Base-by-base conservation (phyloP, 1,140 invertebrate genomes). In the Pseudomyrmex flavicornis region DNA sequence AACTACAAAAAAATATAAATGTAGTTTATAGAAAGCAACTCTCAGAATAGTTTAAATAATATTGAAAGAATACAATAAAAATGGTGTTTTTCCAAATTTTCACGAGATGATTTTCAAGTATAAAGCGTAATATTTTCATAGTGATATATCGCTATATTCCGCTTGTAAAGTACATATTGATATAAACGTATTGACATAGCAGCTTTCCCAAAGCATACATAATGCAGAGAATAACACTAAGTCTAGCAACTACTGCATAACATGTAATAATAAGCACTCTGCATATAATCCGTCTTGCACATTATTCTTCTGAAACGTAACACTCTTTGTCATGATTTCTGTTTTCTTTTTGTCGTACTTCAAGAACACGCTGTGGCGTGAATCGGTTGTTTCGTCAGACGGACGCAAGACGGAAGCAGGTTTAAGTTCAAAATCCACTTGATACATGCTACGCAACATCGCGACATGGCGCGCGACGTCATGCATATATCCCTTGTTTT, bases 401-500 rank as follows among this genome's bases (percentile, higher is more conserved):
- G 65, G 20, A 54, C 20, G 44, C 44, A 22, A 70, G 44, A 22
- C 5, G 54, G 46, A 35, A 12, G 44, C 54, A 70, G 76, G 61
- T 70, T 70, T 80, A 80, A 80, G 76, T 80, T 80, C 12, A 20
- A 59, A 61, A 80, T 80, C 76, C 54, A 70, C 54, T 80, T 80
- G 76, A 80, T 79, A 58, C 65, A 79, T 80, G 54, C 68, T 54
- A 80, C 50, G 15, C 15, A 61, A 69, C 59, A 79, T 12, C 73
- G 56, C 26, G 44, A 7, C 9, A 20, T 35, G 8, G 15, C 35
- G 63, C 65, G 20, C 46, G 44, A 46, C 72, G 44, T 72, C 66
- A 72, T 79, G 76, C 76, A 79, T 80, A 70, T 80, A 46, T 79
- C 54, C 15, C 52, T 79, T 70, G 66, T 72, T 80, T 80, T 72